Percentiles rank a stretch among this genome's conserved stretches.
Conservation (phyloP, 2,797 vertebrate species). For the Gallinago solitaria region DNA sequence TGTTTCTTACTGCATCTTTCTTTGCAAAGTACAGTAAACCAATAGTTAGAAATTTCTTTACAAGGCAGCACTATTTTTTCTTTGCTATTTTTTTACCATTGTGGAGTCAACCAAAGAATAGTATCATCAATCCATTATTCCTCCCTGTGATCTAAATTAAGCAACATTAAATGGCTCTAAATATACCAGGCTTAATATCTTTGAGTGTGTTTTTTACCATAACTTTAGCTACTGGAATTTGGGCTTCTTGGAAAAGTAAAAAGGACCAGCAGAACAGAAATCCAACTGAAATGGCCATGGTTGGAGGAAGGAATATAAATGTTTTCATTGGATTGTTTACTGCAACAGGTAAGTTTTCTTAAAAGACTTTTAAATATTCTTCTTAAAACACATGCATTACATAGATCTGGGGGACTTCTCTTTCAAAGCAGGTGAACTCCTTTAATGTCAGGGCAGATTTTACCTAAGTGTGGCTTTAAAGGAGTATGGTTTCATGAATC, state of each 20-base stretch:
- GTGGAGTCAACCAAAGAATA: neutral
- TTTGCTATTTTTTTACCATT: neutral
- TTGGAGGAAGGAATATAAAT: slow-evolving; percentile 82
- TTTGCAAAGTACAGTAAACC: neutral
- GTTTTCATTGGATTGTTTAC: slow-evolving; percentile 83
- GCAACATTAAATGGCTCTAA: slow-evolving; percentile 76
- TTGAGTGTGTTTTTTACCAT: slow-evolving; percentile 78
- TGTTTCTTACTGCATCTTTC: neutral
- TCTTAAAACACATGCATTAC: neutral
- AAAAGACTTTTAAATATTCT: neutral
- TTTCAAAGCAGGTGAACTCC: slow-evolving; percentile 42
- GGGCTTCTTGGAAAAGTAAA: slow-evolving; percentile 84
- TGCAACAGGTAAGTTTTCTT: slow-evolving; percentile 80
- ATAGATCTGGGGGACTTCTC: neutral
- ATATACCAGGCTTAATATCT: slow-evolving; percentile 79
- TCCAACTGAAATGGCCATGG: slow-evolving; percentile 80
- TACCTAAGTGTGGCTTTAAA: slow-evolving; percentile 31
- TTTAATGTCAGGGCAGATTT: slow-evolving; percentile 44
- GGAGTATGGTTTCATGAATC: slow-evolving; percentile 53
- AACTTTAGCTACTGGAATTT: slow-evolving; percentile 82
- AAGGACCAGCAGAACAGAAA: slow-evolving; percentile 77
- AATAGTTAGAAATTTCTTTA: neutral
- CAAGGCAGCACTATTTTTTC: neutral
- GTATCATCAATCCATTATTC: neutral
- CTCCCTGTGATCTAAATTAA: neutral